Percentiles rank a stretch among this genome's conserved stretches.
These are phyloP conservation scores for Palythoa grandiflora DNA, from an alignment of 92 coral and sea anemone genomes.

Conservation along the genomic window DNA sequence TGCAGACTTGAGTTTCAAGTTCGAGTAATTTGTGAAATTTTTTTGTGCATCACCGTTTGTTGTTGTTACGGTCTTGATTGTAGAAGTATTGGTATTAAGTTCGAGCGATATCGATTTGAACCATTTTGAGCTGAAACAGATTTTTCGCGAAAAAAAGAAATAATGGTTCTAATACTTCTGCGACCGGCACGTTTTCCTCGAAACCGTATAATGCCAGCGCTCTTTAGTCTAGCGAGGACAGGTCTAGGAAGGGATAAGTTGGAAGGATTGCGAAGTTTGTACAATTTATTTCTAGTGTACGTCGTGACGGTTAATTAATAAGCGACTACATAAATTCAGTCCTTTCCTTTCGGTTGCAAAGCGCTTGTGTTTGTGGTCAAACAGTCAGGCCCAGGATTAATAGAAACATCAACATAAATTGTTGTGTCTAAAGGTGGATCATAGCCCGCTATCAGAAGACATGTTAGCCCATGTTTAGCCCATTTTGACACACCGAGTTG, in stretches of 20 bases:
- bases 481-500: constrained; percentile 9
- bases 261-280: constrained; percentile 45
- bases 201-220: constrained; percentile 36
- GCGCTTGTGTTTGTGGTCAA: constrained; percentile 7
- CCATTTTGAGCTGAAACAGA: neutral
- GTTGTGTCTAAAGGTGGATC: constrained; percentile 13
- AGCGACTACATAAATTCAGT: constrained; percentile 28
- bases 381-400: constrained; percentile 13
- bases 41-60: neutral
- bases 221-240: constrained; percentile 34
- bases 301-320: constrained; percentile 37
- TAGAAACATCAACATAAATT: constrained; percentile 4
- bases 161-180: constrained; percentile 41
- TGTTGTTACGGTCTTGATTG: neutral
- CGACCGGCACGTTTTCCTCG: constrained; percentile 43
- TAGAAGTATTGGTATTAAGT: neutral
- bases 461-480: constrained; percentile 23
- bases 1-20: neutral
- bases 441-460: constrained; percentile 18
- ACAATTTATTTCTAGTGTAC: constrained; percentile 48
- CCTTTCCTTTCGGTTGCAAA: constrained; percentile 9
- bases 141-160: constrained; percentile 18
- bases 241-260: constrained; percentile 45
- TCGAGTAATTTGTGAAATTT: neutral
- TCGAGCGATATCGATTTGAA: neutral